These are phyloP conservation scores for Pachymerium ferrugineum DNA, from an alignment of 2,888 invertebrate genomes.

Conservation along the genomic window DNA sequence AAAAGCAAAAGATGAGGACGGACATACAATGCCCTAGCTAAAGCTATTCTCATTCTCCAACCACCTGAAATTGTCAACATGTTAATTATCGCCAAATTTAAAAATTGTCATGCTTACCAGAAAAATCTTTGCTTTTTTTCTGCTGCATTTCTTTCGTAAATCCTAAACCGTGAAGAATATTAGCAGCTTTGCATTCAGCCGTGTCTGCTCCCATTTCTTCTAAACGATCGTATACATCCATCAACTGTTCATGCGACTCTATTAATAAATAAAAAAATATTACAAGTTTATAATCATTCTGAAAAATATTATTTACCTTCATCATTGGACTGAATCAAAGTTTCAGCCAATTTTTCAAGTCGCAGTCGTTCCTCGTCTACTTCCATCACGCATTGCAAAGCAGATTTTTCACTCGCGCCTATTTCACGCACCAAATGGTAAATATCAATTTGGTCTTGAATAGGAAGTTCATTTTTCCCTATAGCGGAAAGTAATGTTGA, in stretches of 20 bases:
- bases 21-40: slow-evolving; percentile 56
- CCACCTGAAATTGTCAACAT: slow-evolving; percentile 53
- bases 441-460: slow-evolving; percentile 95
- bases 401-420: slow-evolving; percentile 95
- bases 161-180: slow-evolving; percentile 93
- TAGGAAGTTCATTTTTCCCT: slow-evolving; percentile 87
- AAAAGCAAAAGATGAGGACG: slow-evolving; percentile 55
- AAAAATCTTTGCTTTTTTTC: slow-evolving; percentile 62
- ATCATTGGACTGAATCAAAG: slow-evolving; percentile 74
- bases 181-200: slow-evolving; percentile 88
- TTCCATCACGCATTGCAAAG: slow-evolving; percentile 94
- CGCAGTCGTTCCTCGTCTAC: slow-evolving; percentile 90
- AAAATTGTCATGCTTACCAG: slow-evolving; percentile 42
- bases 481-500: slow-evolving; percentile 87
- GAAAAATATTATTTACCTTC: slow-evolving; percentile 57
- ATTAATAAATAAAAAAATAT: slow-evolving; percentile 39
- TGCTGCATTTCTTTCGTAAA: slow-evolving; percentile 67
- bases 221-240: slow-evolving; percentile 95
- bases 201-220: slow-evolving; percentile 95
- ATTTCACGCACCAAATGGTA: slow-evolving; percentile 96
- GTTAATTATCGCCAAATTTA: background rate
- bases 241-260: slow-evolving; percentile 89
- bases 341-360: slow-evolving; percentile 86
- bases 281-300: background rate
- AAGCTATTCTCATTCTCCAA: slow-evolving; percentile 59